Evolutionary conservation across 2,797 vertebrate species (phyloP), one percentile per base, ranked within the genome.

Genomic region (Morelia viridis): DNA sequence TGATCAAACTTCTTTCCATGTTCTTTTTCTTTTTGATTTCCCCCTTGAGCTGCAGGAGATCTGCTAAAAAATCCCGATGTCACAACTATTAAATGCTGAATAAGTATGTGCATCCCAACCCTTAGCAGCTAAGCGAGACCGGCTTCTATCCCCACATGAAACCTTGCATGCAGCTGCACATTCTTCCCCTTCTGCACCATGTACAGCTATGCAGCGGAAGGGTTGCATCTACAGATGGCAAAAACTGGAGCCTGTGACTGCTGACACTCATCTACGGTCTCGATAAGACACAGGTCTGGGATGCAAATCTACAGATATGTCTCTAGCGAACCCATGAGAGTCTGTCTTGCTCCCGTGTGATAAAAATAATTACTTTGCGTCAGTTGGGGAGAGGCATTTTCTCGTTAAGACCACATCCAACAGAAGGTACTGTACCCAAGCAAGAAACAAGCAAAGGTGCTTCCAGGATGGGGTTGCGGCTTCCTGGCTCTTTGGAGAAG

Each of bases 281-380:
- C 1, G 7, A 0, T n/a, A 35, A 56, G 19, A n/a, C 56, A 22
- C 28, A 5, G 60, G 3, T 26, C 80, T 31, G 64, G 46, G n/a
- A 35, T n/a, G 56, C 53, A 58, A 28, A 5, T 62, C 90, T 65
- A 9, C 1, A 1, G 13, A n/a, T 71, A 13, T n/a, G 15, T 6
- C 89, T 89, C 90, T 68, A n/a, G 90, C 80, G 58, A 64, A 84
- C 86, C 58, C 41, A 6, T 0, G n/a, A 28, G 84, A 0, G 71
- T 93, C 57, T 64, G 26, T 87, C 93, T 91, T 93, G 93, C 91
- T 93, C 93, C 92, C 41, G 12, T 0, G 0, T 86, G 92, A 94
- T 95, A 96, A 96, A 96, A 96, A 97, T 96, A 96, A 95, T 94
- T 85, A 94, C 94, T 89, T 85, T 94, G 95, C 4, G 10, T 96